Evolutionary conservation across 2,888 invertebrate genomes (phyloP), one percentile per base, ranked within the genome.

Genomic region (Helicoverpa assulta): DNA sequence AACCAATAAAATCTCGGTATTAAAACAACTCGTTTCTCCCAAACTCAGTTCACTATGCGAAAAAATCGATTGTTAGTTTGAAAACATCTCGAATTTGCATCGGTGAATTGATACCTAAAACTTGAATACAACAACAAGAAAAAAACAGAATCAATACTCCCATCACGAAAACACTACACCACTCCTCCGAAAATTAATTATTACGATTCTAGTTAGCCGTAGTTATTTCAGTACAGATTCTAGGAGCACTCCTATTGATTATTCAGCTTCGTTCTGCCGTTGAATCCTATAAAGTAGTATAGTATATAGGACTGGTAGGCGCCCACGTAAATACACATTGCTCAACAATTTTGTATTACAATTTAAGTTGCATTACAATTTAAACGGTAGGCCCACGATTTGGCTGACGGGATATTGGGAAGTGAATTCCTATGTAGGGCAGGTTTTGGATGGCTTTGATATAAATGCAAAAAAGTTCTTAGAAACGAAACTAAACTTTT

Each of bases 191-290:
- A n/a, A 37, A 73, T 73, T 55, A 75, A 65, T 76, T 51, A 76
- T 75, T 76, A 65, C 64, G 10, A 16, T 16, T n/a, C 53, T 14
- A 57, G 65, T 58, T 50, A 52, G 26, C 19, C 7, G 18, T 21
- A 26, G 54, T 54, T 71, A 71, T 75, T 75, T 58, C 51, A 61
- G 51, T 61, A 56, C 37, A 37, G n/a, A 29, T 61, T 61, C 21
- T 67, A 71, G 50, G 37, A 73, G 74, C 51, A 54, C 16, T 18
- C 58, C n/a, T 62, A 76, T 76, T 67, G 76, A 75, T 67, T 75
- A 62, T 59, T 76, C 74, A 55, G 29, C 14, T 61, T 18, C 12
- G 12, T 37, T 37, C 37, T 12, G 51, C 60, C 61, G n/a, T 21
- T 26, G 21, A 70, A 64, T 60, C 64, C 59, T 60, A 65, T 64